These are phyloP conservation scores for Eidolon dupreanum DNA, from an alignment of 2,797 vertebrate species.

Conservation along the genomic window DNA sequence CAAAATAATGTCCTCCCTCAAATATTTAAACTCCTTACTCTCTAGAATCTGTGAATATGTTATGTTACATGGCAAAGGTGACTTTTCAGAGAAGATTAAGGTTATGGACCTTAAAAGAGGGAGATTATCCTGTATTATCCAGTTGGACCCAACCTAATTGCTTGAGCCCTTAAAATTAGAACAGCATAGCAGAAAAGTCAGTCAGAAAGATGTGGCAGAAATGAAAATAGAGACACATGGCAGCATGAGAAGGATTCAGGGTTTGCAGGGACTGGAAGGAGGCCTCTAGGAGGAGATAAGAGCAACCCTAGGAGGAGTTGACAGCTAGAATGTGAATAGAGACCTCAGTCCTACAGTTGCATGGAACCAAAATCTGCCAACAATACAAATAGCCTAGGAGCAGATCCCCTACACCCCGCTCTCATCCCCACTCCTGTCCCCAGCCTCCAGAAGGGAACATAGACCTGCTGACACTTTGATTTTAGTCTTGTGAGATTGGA, in stretches of 20 bases:
- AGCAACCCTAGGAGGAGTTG: neutral
- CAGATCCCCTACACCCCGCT: neutral
- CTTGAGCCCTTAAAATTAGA: neutral
- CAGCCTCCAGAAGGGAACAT: neutral
- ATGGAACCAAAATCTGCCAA: neutral
- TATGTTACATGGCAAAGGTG: neutral
- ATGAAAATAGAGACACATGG: neutral
- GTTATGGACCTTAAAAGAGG: neutral
- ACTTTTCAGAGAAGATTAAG: neutral
- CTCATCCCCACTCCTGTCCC: too few species aligned
- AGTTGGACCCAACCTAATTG: neutral
- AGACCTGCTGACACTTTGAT: neutral
- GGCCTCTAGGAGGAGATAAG: neutral
- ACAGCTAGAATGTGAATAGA: neutral
- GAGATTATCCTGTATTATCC: neutral
- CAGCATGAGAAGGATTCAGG: neutral
- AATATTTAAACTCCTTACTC: neutral
- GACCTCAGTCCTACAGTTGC: neutral
- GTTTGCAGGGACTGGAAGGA: neutral
- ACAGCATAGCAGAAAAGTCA: neutral
- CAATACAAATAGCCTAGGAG: neutral
- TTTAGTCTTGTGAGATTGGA: neutral
- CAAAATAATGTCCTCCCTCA: neutral
- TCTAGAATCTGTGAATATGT: neutral
- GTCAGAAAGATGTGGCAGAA: neutral